Evolutionary conservation across 2,888 invertebrate genomes (phyloP).

Genomic region (Epinotia nisella): DNA sequence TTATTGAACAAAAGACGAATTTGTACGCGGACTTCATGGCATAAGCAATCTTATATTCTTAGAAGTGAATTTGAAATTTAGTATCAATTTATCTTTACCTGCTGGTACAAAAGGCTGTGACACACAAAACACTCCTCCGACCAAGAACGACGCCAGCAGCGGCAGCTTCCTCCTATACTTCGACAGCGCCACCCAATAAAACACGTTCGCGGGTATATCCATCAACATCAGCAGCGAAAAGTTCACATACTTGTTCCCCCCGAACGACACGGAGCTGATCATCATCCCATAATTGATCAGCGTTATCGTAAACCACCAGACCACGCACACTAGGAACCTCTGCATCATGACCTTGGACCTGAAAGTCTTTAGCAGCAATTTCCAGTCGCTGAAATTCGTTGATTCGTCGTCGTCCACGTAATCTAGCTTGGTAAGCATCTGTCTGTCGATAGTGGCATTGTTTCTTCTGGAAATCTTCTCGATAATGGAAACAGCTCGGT

Average conservation of each 20-base stretch:
- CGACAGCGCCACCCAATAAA: slow-evolving; percentile 75
- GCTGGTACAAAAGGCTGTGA: slow-evolving; percentile 68
- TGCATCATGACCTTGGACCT: slow-evolving; percentile 75
- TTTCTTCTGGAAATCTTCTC: slow-evolving; percentile 74
- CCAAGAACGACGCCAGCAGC: slow-evolving; percentile 66
- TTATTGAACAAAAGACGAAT: not conserved
- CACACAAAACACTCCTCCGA: slow-evolving; percentile 75
- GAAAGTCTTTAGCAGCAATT: slow-evolving; percentile 71
- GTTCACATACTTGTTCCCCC: slow-evolving; percentile 77
- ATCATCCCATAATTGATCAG: slow-evolving; percentile 82
- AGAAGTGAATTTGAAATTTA: too few species aligned
- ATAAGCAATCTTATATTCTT: too few species aligned
- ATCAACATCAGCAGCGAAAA: slow-evolving; percentile 76
- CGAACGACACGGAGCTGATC: slow-evolving; percentile 78
- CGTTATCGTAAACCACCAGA: slow-evolving; percentile 81
- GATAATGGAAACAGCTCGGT: slow-evolving; percentile 65
- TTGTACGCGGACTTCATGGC: too few species aligned
- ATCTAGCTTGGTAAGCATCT: slow-evolving; percentile 63
- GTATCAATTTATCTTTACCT: too few species aligned
- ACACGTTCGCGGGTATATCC: slow-evolving; percentile 77
- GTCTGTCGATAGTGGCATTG: slow-evolving; percentile 62
- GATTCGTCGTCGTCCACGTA: slow-evolving; percentile 62
- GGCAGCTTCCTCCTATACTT: slow-evolving; percentile 73
- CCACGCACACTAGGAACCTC: slow-evolving; percentile 73
- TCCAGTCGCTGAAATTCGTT: slow-evolving; percentile 61